Evolutionary conservation across 1,140 invertebrate species (phyloP).

Genomic region (Cydia strobilella): DNA sequence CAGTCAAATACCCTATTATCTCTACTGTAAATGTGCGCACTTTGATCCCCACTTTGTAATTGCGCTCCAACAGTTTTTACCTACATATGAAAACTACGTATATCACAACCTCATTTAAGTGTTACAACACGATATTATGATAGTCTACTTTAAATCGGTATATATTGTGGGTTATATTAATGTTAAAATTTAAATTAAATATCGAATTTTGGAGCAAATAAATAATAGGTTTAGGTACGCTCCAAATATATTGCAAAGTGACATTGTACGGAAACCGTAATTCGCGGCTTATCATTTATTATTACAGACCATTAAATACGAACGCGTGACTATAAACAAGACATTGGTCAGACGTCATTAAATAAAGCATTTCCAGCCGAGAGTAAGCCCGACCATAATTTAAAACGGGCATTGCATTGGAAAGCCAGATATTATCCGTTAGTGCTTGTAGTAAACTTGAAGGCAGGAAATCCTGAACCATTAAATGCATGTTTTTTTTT

Average conservation of each 20-base stretch:
- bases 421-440: background rate
- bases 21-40: no score
- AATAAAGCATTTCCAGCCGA: background rate
- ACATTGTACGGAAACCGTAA: background rate
- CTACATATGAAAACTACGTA: no score
- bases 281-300: slow-evolving; percentile 1
- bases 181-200: no score
- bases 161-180: no score
- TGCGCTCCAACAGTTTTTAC: no score
- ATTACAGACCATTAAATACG: background rate
- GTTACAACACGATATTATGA: no score
- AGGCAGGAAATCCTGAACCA: background rate
- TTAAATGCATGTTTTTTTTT: no score
- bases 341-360: slow-evolving; percentile 23
- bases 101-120: no score
- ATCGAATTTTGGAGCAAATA: no score
- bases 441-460: background rate
- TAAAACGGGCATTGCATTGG: background rate
- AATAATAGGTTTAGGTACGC: background rate
- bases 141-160: no score
- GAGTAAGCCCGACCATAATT: slow-evolving; percentile 12
- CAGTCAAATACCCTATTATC: no score
- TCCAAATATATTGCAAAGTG: background rate
- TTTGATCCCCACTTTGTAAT: no score
- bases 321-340: slow-evolving; percentile 14